Conservation (phyloP, 2,888 invertebrate species). For the Luperina nickerlii region DNA sequence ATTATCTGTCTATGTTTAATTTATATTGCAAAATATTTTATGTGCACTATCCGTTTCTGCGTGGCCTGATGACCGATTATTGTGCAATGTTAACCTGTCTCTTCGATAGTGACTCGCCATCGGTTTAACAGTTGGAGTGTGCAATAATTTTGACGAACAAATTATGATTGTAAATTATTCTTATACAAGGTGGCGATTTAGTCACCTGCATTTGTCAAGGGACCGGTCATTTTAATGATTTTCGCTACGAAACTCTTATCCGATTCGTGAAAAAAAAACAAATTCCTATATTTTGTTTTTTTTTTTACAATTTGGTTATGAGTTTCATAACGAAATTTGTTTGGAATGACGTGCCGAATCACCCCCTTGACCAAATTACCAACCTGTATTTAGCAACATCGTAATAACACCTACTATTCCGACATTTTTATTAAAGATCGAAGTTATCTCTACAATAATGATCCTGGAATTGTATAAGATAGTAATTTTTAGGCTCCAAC, state of each 20-base stretch:
- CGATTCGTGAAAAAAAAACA: too few relatives aligned
- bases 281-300: not conserved
- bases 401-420: not conserved
- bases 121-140: constrained; percentile 39
- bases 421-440: not conserved
- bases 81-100: constrained; percentile 49
- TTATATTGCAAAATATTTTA: constrained; percentile 36
- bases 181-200: not conserved
- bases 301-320: too few relatives aligned
- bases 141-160: constrained; percentile 47
- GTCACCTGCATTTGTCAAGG: too few relatives aligned
- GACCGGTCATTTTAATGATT: too few relatives aligned
- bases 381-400: not conserved
- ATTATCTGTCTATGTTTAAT: constrained; percentile 10
- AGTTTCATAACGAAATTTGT: too few relatives aligned
- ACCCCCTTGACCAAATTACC: not conserved
- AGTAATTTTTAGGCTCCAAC: not conserved
- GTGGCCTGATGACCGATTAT: constrained; percentile 62
- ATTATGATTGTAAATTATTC: constrained; percentile 39
- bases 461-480: not conserved
- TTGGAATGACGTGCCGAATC: not conserved
- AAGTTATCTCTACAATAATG: not conserved
- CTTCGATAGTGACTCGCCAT: constrained; percentile 41
- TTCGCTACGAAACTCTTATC: too few relatives aligned
- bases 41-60: constrained; percentile 45